Evolutionary conservation across 2,888 invertebrate species (phyloP).

Genomic region (Dynastes tityus): DNA sequence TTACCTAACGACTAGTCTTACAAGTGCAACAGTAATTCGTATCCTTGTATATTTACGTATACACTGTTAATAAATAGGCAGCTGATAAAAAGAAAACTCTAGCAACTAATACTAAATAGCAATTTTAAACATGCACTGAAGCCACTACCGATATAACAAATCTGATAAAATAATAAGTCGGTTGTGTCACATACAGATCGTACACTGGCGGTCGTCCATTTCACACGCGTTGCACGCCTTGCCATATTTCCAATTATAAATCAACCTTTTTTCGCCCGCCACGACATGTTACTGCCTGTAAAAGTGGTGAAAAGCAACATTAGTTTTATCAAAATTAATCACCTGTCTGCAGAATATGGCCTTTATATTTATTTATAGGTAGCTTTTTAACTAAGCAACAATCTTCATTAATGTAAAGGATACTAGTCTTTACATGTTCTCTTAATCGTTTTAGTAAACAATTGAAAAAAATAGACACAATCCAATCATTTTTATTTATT

Average conservation of each 20-base stretch:
- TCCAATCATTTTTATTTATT: too few species aligned
- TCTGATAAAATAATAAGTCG: conserved; percentile 22
- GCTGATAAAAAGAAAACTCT: too few species aligned
- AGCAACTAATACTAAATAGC: too few species aligned
- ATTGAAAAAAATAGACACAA: too few species aligned
- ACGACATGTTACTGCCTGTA: conserved; percentile 23
- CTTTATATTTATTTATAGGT: conserved; percentile 4
- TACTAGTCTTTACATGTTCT: conserved; percentile 13
- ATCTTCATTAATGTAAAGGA: conserved; percentile 19
- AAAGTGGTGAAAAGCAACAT: conserved; percentile 24
- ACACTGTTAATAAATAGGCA: too few species aligned
- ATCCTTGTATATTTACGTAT: too few species aligned
- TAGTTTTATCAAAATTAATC: conserved; percentile 31
- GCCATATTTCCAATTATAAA: conserved; percentile 25
- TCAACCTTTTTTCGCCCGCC: conserved; percentile 17
- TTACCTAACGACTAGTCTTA: too few species aligned
- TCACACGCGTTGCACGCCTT: conserved; percentile 23
- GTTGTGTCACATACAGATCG: neutral
- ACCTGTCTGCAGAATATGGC: conserved; percentile 25
- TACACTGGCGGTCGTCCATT: neutral
- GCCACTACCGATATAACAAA: neutral
- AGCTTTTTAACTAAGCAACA: conserved; percentile 20
- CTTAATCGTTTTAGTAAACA: neutral
- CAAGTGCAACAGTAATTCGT: too few species aligned
- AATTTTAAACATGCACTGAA: too few species aligned